A percentile compares a stretch with the other conserved stretches of the same genome.
Evolutionary conservation across 2,888 invertebrate species (phyloP).

Genomic region (Strigamia transsilvanica): DNA sequence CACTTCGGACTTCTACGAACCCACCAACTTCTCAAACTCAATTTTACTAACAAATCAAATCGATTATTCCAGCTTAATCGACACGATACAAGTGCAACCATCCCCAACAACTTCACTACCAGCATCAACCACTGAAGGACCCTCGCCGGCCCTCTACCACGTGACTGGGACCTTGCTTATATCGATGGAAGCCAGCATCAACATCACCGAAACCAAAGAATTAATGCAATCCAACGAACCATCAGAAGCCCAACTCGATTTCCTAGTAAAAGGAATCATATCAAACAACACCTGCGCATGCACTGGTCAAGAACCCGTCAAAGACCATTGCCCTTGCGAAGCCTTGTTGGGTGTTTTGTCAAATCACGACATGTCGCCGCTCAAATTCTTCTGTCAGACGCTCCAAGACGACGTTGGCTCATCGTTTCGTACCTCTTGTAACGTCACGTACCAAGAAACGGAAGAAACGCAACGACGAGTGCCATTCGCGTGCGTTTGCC

Average conservation of each 20-base stretch:
- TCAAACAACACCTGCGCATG: background rate
- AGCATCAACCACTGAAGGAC: background rate
- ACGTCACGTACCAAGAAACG: background rate
- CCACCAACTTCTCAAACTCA: too few species aligned
- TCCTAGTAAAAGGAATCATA: background rate
- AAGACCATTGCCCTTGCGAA: background rate
- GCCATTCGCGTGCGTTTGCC: background rate
- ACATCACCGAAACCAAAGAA: background rate
- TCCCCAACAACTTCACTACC: background rate
- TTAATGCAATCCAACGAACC: background rate
- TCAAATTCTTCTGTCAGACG: conserved; percentile 1
- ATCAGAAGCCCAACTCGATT: background rate
- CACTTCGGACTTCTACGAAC: too few species aligned
- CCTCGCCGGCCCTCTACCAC: background rate
- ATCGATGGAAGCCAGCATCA: background rate
- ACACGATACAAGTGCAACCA: background rate
- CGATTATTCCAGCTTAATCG: too few species aligned
- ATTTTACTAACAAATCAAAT: too few species aligned
- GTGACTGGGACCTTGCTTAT: background rate
- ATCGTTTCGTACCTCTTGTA: background rate
- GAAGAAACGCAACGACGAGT: background rate
- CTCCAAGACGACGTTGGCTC: background rate
- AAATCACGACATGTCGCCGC: background rate
- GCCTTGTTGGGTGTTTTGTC: background rate
- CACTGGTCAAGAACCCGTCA: background rate